phyloP scores from a whole-genome alignment of 2,113 vertebrate genomes.

The Aphelocoma coerulescens region DNA sequence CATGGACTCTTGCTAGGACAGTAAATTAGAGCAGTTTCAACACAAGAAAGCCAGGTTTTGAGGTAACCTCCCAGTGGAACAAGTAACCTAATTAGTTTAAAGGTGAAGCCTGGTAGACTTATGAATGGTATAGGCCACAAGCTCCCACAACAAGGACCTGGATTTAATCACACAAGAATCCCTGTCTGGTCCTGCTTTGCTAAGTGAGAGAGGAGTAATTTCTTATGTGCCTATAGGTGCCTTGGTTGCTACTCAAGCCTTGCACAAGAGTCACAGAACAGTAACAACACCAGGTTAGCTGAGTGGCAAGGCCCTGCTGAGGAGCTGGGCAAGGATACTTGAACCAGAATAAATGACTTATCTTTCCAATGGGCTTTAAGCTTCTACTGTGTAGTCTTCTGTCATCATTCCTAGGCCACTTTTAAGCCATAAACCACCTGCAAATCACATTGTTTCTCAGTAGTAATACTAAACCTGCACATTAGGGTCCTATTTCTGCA shows the following conservation, averaged over 20 bases:
- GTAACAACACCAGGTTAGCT: neutral
- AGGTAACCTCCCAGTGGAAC: neutral
- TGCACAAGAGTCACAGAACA: neutral
- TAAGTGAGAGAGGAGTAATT: neutral
- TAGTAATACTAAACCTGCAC: neutral
- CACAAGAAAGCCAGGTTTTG: neutral
- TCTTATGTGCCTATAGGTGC: neutral
- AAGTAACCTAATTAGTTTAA: slow-evolving; percentile 21
- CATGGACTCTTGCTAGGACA: neutral
- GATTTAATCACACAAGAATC: neutral
- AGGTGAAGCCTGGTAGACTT: neutral
- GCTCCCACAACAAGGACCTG: neutral
- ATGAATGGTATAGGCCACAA: neutral
- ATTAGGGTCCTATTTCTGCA: neutral
- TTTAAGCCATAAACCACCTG: neutral
- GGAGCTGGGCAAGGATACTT: neutral
- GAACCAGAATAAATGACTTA: neutral
- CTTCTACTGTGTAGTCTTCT: neutral
- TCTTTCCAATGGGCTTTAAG: neutral
- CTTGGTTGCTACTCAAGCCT: neutral
- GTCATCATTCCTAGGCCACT: neutral
- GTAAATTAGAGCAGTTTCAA: neutral
- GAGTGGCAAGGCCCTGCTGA: neutral
- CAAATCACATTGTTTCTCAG: neutral
- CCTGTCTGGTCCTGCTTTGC: neutral